Evolutionary conservation across 2,113 vertebrate genomes (phyloP), one percentile per base, ranked within the genome.

Genomic region (Balaenoptera acutorostrata): DNA sequence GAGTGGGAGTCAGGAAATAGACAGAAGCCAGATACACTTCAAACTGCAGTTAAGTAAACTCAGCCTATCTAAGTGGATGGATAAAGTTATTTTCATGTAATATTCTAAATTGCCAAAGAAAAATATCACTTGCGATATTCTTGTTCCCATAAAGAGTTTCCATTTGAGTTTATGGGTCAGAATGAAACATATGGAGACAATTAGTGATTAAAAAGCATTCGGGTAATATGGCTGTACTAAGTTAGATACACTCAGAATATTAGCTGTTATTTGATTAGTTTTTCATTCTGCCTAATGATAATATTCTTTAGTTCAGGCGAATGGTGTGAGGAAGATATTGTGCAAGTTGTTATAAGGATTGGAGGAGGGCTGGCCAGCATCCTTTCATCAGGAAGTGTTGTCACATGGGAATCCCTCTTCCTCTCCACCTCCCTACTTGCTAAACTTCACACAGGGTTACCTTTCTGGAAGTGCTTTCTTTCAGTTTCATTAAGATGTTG

Each of bases 91-190:
- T 95, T 93, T 96, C 72, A 49, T 27, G 31, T 61, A 90, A 68
- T 84, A 63, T 49, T 80, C n/a, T 72, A 75, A 96, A 83, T 83
- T 83, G 68, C 90, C 87, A 75, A 75, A 81, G 69, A 77, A 94
- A 95, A 93, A 29, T 90, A 75, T 52, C 96, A 46, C 18, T 80
- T 88, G 44, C 85, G 84, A 75, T 93, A 31, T 64, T 96, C 18
- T 29, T 49, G 11, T 87, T 80, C 68, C 86, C 92, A 39, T 82
- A 29, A 61, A 87, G 93, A 85, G 39, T 93, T 97, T 96, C 85
- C 74, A 83, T 33, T 84, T 95, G 66, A 81, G 55, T 49, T 84
- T 84, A 68, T 55, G 66, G 64, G 61, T 41, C 78, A 72, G 55
- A 36, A 61, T 77, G 64, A 88, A 90, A 44, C 36, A 44, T 14